Percentiles rank a stretch among this genome's conserved stretches.
Evolutionary conservation across 2,888 invertebrate species (phyloP).

Genomic region (Cremastinae sp.): DNA sequence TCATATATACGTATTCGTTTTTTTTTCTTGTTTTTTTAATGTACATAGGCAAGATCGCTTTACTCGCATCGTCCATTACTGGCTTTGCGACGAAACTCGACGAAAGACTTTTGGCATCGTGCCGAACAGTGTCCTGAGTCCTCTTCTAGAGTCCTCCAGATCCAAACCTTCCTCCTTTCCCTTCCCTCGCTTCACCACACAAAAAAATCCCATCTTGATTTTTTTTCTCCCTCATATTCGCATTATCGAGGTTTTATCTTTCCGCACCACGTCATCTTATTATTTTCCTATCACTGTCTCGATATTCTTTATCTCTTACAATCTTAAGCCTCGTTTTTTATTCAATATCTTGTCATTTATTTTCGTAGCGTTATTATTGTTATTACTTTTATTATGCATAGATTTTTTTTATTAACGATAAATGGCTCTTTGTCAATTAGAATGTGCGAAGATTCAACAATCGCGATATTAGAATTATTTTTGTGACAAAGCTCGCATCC

Average conservation of each 20-base stretch:
- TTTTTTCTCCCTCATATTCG: constrained; percentile 25
- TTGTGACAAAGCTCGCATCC: constrained; percentile 36
- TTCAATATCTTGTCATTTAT: constrained; percentile 2
- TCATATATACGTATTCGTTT: constrained; percentile 24
- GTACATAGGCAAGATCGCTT: constrained; percentile 46
- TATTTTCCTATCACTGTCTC: not conserved
- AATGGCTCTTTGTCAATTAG: constrained; percentile 8
- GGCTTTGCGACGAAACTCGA: constrained; percentile 40
- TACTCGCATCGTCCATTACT: constrained; percentile 52
- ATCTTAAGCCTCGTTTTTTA: not conserved
- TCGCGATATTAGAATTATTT: constrained; percentile 20
- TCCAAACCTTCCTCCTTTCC: not conserved
- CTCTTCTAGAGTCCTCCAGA: constrained; percentile 20
- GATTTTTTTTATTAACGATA: no score
- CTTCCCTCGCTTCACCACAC: not conserved
- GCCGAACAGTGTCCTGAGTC: constrained; percentile 44
- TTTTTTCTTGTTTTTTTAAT: constrained; percentile 26
- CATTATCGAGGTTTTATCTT: constrained; percentile 42
- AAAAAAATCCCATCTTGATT: constrained; percentile 44
- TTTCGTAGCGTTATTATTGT: constrained; percentile 26
- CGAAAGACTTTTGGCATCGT: constrained; percentile 54
- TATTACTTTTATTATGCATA: constrained; percentile 47
- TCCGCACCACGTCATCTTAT: not conserved
- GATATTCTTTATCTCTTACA: constrained; percentile 2
- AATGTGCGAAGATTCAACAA: constrained; percentile 43